A percentile compares a stretch with the other conserved stretches of the same genome.
These are phyloP conservation scores for Mythimna pallens DNA, from an alignment of 2,888 invertebrate genomes.

Conservation along the genomic window DNA sequence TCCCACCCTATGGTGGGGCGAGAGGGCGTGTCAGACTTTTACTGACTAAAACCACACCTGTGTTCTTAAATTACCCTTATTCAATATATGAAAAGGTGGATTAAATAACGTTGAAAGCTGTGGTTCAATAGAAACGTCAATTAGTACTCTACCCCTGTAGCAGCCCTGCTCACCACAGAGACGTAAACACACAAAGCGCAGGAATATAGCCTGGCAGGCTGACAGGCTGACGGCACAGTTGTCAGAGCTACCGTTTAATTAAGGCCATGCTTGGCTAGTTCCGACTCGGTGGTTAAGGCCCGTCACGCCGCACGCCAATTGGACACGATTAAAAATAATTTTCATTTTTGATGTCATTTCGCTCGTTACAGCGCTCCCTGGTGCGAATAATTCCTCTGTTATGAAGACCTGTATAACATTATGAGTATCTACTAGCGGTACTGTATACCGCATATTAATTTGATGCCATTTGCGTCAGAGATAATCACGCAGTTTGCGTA, in stretches of 20 bases:
- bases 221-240: conserved; percentile 63
- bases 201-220: conserved; percentile 45
- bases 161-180: conserved; percentile 8
- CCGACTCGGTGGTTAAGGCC: conserved; percentile 76
- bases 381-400: conserved; percentile 85
- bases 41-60: too few relatives aligned
- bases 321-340: conserved; percentile 89
- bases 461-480: conserved; percentile 50
- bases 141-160: neutral
- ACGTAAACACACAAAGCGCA: conserved; percentile 45
- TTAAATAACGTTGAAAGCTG: neutral
- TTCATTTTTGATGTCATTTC: conserved; percentile 90
- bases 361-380: conserved; percentile 80
- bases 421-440: conserved; percentile 48
- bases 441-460: conserved; percentile 48
- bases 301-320: conserved; percentile 84
- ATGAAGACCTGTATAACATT: conserved; percentile 62
- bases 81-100: too few relatives aligned
- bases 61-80: too few relatives aligned
- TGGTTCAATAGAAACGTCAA: neutral
- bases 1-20: too few relatives aligned
- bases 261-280: conserved; percentile 83
- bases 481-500: conserved; percentile 43
- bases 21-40: too few relatives aligned
- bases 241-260: conserved; percentile 85